Evolutionary conservation across 1,140 invertebrate species (phyloP).

Genomic region (Drosophila cardini): DNA sequence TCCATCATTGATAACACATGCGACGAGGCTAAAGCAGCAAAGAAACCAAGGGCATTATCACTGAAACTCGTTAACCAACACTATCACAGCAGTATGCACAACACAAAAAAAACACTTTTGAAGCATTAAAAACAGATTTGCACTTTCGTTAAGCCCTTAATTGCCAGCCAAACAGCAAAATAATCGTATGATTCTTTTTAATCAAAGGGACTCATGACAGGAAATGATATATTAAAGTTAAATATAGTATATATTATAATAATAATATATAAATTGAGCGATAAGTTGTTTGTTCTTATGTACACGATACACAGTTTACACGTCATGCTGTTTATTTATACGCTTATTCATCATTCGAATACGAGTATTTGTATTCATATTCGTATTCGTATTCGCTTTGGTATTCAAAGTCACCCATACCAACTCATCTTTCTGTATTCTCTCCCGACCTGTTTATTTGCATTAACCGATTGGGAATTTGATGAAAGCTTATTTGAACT

Average conservation of each 20-base stretch:
- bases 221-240: constrained; percentile 23
- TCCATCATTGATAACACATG: constrained; percentile 19
- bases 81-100: not conserved
- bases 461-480: not conserved
- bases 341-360: constrained; percentile 33
- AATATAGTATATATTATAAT: constrained; percentile 12
- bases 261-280: constrained; percentile 30
- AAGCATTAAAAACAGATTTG: constrained; percentile 9
- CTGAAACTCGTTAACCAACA: constrained; percentile 11
- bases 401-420: too few species aligned
- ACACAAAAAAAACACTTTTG: too few species aligned
- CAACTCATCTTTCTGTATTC: not conserved
- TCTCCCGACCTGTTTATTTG: constrained; percentile 2
- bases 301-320: constrained; percentile 15
- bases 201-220: constrained; percentile 38
- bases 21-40: not conserved
- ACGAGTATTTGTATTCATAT: constrained; percentile 4
- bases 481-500: too few species aligned
- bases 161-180: constrained; percentile 9
- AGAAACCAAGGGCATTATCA: constrained; percentile 10
- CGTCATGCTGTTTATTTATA: constrained; percentile 19
- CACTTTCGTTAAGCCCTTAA: constrained; percentile 16
- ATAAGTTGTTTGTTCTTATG: constrained; percentile 27
- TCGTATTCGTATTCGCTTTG: constrained; percentile 9
- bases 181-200: constrained; percentile 39